Conservation (phyloP, 2,888 invertebrate genomes). For the Chesias legatella region DNA sequence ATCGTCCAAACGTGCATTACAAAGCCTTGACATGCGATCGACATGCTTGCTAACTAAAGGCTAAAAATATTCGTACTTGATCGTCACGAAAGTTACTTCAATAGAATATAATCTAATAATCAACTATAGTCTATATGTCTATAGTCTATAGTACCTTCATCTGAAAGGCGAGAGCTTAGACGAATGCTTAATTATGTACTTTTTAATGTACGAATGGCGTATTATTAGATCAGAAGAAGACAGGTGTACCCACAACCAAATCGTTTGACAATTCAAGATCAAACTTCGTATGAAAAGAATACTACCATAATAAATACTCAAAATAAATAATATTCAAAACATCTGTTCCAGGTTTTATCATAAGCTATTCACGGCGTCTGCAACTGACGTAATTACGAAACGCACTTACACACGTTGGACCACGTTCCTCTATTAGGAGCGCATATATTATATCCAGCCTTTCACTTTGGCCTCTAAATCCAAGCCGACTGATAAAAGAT, state of each 20-base stretch:
- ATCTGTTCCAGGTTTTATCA: slow-evolving; percentile 1
- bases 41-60: slow-evolving; percentile 24
- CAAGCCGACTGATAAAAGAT: slow-evolving; percentile 27
- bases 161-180: no score
- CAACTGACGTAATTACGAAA: slow-evolving; percentile 9
- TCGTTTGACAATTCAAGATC: no score
- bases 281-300: no score
- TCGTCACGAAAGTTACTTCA: no score
- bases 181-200: no score
- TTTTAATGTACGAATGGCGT: no score
- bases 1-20: slow-evolving; percentile 33
- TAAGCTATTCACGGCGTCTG: not conserved
- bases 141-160: no score
- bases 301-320: no score
- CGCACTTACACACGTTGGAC: slow-evolving; percentile 9
- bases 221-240: no score
- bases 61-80: slow-evolving; percentile 4
- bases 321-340: not conserved
- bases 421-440: slow-evolving; percentile 14
- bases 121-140: no score
- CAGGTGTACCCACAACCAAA: no score
- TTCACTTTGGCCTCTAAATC: slow-evolving; percentile 51
- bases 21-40: slow-evolving; percentile 30
- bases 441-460: slow-evolving; percentile 47
- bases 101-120: no score